Base-by-base conservation (phyloP, 2,797 vertebrate species). In the Synanceia verrucosa region DNA sequence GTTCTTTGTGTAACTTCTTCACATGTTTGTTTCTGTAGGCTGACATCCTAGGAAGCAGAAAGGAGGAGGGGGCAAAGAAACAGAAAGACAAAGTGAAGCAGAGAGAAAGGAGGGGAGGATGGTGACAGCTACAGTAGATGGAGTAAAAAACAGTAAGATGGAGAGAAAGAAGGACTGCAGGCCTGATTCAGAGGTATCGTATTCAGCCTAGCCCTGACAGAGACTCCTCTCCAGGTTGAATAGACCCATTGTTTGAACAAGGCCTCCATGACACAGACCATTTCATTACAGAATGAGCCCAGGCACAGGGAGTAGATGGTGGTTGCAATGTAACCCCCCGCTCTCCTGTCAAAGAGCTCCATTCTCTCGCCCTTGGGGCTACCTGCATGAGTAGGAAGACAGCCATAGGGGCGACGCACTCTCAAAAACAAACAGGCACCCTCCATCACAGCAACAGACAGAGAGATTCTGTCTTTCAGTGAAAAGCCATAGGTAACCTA, bases 221-320 rank as follows among this genome's bases (percentile, higher is more conserved):
- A 92, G 88, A 89, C 86, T 91, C 85, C 86, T 73, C 80, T 87
- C 76, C 73, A 61, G 64, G 72, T 75, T 94, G 93, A 94, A 94
- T 94, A 64, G 89, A 65, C 84, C 81, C 88, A 94, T 95, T 94
- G 94, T 95, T 90, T 88, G 51, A 78, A 87, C 77, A 86, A 70
- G 82, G 86, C 88, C 90, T 94, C 88, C 89, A 91, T 92, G 87
- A 92, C 91, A 94, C 89, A 87, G 86, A 87, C 89, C 90, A 88
- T 93, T 94, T 94, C 86, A 91, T 94, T 94, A 88, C 83, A 92
- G 86, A 91, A 88, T 71, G 70, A 90, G 88, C 81, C 66, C 69
- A 81, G 78, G 87, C 82, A 81, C 82, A 82, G 81, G 75, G 86
- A 91, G 76, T 59, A 65, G 85, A 89, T 86, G 86, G 78, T 83